Evolutionary conservation across 2,113 vertebrate genomes (phyloP).

Genomic region (Pseudorhombus dupliciocellatus): DNA sequence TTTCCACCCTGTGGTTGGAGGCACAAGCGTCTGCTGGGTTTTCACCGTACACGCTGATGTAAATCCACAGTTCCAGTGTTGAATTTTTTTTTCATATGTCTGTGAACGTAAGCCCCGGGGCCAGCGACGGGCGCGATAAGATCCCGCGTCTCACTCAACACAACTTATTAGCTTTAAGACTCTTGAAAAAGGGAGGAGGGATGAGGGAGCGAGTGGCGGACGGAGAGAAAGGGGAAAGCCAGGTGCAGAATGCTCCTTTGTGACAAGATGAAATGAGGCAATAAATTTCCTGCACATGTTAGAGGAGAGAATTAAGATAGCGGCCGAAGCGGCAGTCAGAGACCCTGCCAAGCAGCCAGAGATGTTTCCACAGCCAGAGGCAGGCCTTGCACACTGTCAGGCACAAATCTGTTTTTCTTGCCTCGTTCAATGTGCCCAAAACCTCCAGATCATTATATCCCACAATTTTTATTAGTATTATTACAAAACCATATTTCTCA

Average conservation of each 20-base stretch:
- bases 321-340: slow-evolving; percentile 59
- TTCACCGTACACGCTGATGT: slow-evolving; percentile 14
- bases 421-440: slow-evolving; percentile 54
- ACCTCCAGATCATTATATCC: slow-evolving; percentile 65
- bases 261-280: slow-evolving; percentile 75
- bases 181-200: slow-evolving; percentile 47
- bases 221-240: slow-evolving; percentile 43
- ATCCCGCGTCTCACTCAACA: slow-evolving; percentile 59
- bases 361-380: slow-evolving; percentile 69
- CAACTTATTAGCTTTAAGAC: slow-evolving; percentile 66
- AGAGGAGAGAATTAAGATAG: slow-evolving; percentile 74
- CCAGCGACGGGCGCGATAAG: slow-evolving; percentile 50
- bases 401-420: slow-evolving; percentile 64
- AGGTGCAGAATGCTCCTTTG: slow-evolving; percentile 72
- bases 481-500: slow-evolving; percentile 73
- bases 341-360: slow-evolving; percentile 59
- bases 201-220: slow-evolving; percentile 20
- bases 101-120: slow-evolving; percentile 30
- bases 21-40: neutral
- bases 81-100: slow-evolving; percentile 30
- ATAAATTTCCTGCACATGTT: slow-evolving; percentile 80
- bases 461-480: slow-evolving; percentile 66
- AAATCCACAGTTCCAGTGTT: slow-evolving; percentile 8
- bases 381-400: slow-evolving; percentile 44
- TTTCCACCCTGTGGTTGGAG: slow-evolving; percentile 17